Evolutionary conservation across 2,797 vertebrate species (phyloP).

Genomic region (Notoglanidium macrostoma): DNA sequence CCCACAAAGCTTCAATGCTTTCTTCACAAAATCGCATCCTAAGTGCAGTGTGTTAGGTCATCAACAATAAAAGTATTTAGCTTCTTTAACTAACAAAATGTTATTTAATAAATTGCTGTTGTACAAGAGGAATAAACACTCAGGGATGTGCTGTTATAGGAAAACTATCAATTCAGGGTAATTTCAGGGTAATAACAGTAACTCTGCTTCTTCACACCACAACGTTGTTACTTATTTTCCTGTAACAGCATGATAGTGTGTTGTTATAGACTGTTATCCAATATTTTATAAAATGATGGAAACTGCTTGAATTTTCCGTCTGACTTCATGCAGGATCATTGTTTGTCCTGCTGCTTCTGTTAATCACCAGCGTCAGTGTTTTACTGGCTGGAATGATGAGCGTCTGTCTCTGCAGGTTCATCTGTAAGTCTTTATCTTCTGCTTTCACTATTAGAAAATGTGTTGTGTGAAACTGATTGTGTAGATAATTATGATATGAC

Average conservation of each 20-base stretch:
- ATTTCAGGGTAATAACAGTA: not conserved
- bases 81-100: not conserved
- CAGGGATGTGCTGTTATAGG: not conserved
- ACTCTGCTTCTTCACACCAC: not conserved
- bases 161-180: not conserved
- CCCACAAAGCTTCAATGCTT: too few relatives aligned
- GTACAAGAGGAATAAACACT: not conserved
- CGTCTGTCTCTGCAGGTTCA: conserved; percentile 16
- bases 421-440: conserved; percentile 24
- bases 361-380: not conserved
- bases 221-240: not conserved
- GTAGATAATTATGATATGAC: not conserved
- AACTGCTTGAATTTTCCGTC: too few relatives aligned
- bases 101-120: not conserved
- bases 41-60: not conserved
- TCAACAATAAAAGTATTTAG: not conserved
- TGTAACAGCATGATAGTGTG: not conserved
- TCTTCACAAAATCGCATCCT: too few relatives aligned
- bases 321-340: not conserved
- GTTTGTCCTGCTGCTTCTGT: not conserved
- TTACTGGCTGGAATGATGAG: conserved; percentile 20
- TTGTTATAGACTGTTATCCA: not conserved
- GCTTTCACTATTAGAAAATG: not conserved
- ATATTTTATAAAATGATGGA: not conserved
- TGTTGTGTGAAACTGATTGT: not conserved